A percentile compares a stretch with the other conserved stretches of the same genome.
Evolutionary conservation across 2,888 invertebrate genomes (phyloP).

Genomic region (Athripsodes cinereus): DNA sequence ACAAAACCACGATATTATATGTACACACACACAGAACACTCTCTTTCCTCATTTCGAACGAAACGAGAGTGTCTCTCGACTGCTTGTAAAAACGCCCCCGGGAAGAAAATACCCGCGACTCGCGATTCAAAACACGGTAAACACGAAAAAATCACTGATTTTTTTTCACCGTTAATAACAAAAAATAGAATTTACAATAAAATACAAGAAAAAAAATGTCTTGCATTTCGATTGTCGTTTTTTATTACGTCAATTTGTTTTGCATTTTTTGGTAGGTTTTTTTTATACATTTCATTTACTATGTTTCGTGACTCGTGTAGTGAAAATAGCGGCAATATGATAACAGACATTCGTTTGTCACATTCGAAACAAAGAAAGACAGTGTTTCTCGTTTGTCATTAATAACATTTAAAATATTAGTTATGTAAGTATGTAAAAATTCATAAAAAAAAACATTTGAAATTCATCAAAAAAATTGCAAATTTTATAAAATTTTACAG

Average conservation of each 20-base stretch:
- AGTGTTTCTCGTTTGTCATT: neutral
- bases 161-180: too few relatives aligned
- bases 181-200: too few relatives aligned
- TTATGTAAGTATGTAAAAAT: too few relatives aligned
- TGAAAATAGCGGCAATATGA: neutral
- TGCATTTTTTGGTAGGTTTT: neutral
- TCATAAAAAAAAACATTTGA: neutral
- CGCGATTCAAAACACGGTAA: neutral
- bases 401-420: too few relatives aligned
- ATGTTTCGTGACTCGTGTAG: neutral
- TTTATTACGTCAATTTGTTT: too few relatives aligned
- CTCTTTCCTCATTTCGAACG: neutral
- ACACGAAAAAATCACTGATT: neutral
- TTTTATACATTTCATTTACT: neutral
- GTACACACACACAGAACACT: neutral
- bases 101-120: neutral
- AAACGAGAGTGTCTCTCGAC: neutral
- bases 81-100: neutral
- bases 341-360: neutral
- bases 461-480: neutral
- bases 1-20: neutral
- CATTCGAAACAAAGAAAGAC: slow-evolving; percentile 1
- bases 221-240: too few relatives aligned
- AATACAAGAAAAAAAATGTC: too few relatives aligned
- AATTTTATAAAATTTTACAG: neutral